Conservation (phyloP, 2,797 vertebrate genomes). For the Melanotaenia pygmaea region DNA sequence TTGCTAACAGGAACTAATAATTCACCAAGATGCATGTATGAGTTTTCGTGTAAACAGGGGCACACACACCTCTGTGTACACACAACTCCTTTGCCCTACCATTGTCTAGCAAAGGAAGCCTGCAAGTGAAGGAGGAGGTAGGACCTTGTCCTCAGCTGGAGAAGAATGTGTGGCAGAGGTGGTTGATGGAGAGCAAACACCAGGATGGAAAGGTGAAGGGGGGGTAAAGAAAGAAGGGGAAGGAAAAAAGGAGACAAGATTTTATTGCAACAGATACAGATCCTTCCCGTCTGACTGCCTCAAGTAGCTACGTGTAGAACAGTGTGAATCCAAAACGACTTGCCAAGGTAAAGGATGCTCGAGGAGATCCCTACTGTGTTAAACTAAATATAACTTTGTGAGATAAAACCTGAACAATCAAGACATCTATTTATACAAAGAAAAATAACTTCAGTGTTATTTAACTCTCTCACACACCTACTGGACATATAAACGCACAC, state of each 20-base stretch:
- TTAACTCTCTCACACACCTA: conserved; percentile 16
- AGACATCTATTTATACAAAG: conserved; percentile 2
- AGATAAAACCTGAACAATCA: neutral
- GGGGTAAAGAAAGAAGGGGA: conserved; percentile 5
- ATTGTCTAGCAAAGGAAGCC: conserved; percentile 85
- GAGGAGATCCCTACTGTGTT: neutral
- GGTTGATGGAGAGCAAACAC: conserved; percentile 40
- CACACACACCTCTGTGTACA: conserved; percentile 17
- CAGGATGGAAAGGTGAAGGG: conserved; percentile 30
- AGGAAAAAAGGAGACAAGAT: conserved; percentile 26
- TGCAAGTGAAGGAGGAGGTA: conserved; percentile 52
- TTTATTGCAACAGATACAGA: conserved; percentile 25
- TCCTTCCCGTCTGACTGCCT: neutral
- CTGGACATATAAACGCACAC: conserved; percentile 16
- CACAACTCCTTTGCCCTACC: conserved; percentile 50
- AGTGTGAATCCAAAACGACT: neutral
- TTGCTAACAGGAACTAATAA: neutral
- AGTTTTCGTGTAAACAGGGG: conserved; percentile 5
- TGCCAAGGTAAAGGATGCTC: neutral
- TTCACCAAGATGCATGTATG: conserved; percentile 4
- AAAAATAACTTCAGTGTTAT: conserved; percentile 3
- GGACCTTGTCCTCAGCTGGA: conserved; percentile 55
- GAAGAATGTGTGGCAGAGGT: conserved; percentile 32
- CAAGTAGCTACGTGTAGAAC: neutral
- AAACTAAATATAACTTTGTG: neutral